phyloP scores from a whole-genome alignment of 2,113 vertebrate genomes.

The Tachysurus vachellii region DNA sequence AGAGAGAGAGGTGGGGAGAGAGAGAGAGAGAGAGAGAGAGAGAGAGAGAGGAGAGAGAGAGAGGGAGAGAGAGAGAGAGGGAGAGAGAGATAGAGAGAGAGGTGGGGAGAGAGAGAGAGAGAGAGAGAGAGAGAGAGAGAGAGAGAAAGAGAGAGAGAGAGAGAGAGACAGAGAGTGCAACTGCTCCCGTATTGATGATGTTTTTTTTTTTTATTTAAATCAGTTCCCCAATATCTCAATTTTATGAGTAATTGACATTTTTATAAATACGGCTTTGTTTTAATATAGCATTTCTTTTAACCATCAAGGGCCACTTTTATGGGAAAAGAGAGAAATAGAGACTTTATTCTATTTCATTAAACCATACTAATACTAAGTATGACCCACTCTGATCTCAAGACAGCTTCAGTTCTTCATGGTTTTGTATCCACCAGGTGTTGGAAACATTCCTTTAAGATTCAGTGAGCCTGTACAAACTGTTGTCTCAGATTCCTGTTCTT shows the following conservation, averaged over 20 bases:
- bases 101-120: too few species aligned
- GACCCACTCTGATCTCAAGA: not conserved
- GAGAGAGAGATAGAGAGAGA: too few species aligned
- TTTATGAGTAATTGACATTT: not conserved
- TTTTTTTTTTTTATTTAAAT: not conserved
- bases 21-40: too few species aligned
- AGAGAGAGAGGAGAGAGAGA: too few species aligned
- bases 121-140: too few species aligned
- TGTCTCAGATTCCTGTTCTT: not conserved
- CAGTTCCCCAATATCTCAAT: not conserved
- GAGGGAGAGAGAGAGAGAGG: too few species aligned
- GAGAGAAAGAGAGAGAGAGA: too few species aligned
- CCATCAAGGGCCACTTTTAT: not conserved
- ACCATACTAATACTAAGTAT: not conserved
- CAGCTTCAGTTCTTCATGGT: not conserved
- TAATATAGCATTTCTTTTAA: not conserved
- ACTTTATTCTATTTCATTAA: not conserved
- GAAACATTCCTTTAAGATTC: not conserved
- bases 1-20: too few species aligned
- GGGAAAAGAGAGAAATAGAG: not conserved
- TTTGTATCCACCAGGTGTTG: not conserved
- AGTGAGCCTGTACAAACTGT: not conserved
- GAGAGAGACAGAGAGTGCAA: too few species aligned
- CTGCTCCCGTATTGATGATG: not conserved
- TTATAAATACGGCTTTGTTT: not conserved